Base-by-base conservation (phyloP, 1,140 invertebrate genomes). In the Tribolium madens region DNA sequence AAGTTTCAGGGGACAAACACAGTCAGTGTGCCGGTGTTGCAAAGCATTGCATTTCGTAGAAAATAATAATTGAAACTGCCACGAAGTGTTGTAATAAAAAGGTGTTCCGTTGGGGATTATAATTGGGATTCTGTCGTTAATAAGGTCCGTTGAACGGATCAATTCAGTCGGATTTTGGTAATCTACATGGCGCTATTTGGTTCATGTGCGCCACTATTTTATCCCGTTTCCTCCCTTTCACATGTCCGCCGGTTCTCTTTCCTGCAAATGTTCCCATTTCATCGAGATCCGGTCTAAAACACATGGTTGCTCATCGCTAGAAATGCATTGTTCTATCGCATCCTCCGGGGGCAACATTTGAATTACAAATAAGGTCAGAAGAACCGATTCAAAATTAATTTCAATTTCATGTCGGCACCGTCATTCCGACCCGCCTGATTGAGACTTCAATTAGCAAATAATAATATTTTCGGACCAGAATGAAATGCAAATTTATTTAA, bases 361-460 rank as follows among this genome's bases (percentile, higher is more conserved):
- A 81, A 82, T 80, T 82, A 78, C 81, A 82, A 82, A 82, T 82
- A 64, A 77, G 81, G 79, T 77, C 78, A 81, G 75, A 76, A 70
- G 48, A 75, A 64, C 71, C 36, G 76, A 73, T 13, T 78, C 70
- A 74, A 82, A 82, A 82, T 82, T 82, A 82, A 82, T 82, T 82
- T 82, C 79, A 81, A 82, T 80, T 78, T 79, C 77, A 73, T 80
- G 75, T 79, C 69, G 70, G 70, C 64, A 52, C 60, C 80, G 76
- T 75, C 80, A 79, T 78, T 81, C 79, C 74, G 75, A 69, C 60
- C 36, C 50, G 80, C 72, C 78, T 78, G 80, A 82, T 82, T 78
- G 79, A 78, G 77, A 80, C 73, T 82, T 81, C 79, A 82, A 82
- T 82, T 81, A 80, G 80, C 80, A 78, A 82, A 82, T 81, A 82